phyloP scores from a whole-genome alignment of 2,113 vertebrate genomes.

The Rana temporaria region DNA sequence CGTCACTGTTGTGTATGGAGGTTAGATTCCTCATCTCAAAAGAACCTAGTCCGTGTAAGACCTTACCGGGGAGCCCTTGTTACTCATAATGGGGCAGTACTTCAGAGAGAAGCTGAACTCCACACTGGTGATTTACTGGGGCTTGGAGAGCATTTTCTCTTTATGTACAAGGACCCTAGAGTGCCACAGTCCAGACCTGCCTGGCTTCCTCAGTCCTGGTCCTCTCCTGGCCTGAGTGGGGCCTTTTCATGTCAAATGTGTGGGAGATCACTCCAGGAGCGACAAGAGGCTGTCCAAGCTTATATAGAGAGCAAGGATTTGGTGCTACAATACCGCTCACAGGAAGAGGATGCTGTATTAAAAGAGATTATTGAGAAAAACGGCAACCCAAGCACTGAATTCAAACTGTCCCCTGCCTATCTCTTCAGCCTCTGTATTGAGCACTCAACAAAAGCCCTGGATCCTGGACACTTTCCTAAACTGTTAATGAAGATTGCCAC shows the following conservation, averaged over 20 bases:
- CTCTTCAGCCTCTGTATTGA: slow-evolving; percentile 89
- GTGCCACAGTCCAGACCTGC: slow-evolving; percentile 63
- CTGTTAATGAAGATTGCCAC: slow-evolving; percentile 85
- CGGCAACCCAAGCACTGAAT: slow-evolving; percentile 73
- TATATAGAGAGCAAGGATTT: slow-evolving; percentile 84
- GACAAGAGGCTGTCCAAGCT: slow-evolving; percentile 83
- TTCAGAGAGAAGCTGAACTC: slow-evolving; percentile 83
- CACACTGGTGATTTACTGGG: slow-evolving; percentile 88
- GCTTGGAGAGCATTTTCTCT: slow-evolving; percentile 86
- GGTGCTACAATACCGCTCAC: slow-evolving; percentile 81
- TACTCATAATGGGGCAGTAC: slow-evolving; percentile 84
- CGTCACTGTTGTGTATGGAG: slow-evolving; percentile 82
- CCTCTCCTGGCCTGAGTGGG: slow-evolving; percentile 64
- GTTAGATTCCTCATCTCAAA: slow-evolving; percentile 58
- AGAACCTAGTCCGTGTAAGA: slow-evolving; percentile 69
- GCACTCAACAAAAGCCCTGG: slow-evolving; percentile 84
- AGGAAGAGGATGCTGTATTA: slow-evolving; percentile 82
- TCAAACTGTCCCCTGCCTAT: slow-evolving; percentile 83
- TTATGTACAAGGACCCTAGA: slow-evolving; percentile 90
- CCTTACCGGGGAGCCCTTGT: slow-evolving; percentile 85
- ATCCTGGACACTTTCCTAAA: slow-evolving; percentile 83
- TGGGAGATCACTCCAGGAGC: slow-evolving; percentile 76
- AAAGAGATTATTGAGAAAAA: slow-evolving; percentile 86
- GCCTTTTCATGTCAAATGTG: slow-evolving; percentile 71
- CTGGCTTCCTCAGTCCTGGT: slow-evolving; percentile 65